Evolutionary conservation across 2,888 invertebrate species (phyloP), one percentile per base, ranked within the genome.

Genomic region (Drosophila pegasa): DNA sequence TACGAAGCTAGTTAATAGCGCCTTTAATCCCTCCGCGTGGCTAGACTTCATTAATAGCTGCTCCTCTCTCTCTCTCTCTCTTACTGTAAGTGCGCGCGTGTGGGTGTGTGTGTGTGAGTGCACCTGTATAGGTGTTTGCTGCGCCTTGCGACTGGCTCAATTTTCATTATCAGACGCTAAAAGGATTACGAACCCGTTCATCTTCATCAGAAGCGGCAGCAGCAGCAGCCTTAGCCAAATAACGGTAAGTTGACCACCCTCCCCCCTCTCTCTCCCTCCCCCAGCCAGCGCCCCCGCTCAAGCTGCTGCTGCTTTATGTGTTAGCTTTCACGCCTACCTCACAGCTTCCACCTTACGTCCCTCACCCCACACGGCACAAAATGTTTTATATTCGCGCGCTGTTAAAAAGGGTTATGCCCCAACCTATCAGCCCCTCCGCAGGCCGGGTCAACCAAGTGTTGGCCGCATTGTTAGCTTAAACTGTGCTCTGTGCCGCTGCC

Each of bases 161-260:
- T 85, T 82, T 85, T 83, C 87, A 87, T 83, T 83, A 83, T 75
- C 79, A 76, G 82, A 77, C 82, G 57, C 75, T 84, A 84, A 88
- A 88, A 88, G 85, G 85, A 86, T 86, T 87, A 85, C 77, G 51
- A 65, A 75, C 73, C 86, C 71, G 88, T 85, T 87, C 80, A 82
- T 84, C 88, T 77, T 50, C 60, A 56, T 41, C 62, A 51, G 37
- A 64, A 50, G 56, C 60, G 64, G 60, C 50, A 51, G 51, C 52
- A 27, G 31, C 18, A 31, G 20, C 48, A 50, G 22, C 69, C 73
- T 45, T 58, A 69, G 66, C 65, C 68, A 77, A 80, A 80, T 82
- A 82, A 73, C 83, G 87, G 85, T 88, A 81, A 81, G 88, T 80
- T 71, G 51, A 64, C n/a, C 4, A 40, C 41, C 41, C 41, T 8